Evolutionary conservation across 92 coral and sea anemone genomes (phyloP).

Genomic region (Heliopora coerulea): DNA sequence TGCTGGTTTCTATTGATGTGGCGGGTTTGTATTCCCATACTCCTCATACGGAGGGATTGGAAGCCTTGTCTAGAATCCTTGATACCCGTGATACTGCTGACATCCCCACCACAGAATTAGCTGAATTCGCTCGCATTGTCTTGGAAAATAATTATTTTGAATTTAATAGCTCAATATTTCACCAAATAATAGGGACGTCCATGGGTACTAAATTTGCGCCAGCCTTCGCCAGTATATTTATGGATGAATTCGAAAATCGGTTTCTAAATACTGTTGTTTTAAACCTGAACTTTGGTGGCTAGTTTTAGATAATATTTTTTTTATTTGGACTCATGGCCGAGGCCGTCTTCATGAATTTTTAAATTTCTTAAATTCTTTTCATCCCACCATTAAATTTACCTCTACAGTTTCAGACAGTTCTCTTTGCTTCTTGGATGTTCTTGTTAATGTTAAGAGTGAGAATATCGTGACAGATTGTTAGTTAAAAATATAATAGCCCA

Average conservation of each 20-base stretch:
- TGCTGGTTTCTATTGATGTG: background rate
- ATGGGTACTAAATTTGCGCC: slow-evolving; percentile 36
- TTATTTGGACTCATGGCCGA: slow-evolving; percentile 41
- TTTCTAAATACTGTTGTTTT: too few relatives aligned
- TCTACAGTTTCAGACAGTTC: slow-evolving; percentile 13
- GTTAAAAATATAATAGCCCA: too few relatives aligned
- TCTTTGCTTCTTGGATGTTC: slow-evolving; percentile 44
- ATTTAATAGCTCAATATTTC: slow-evolving; percentile 8
- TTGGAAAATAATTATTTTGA: slow-evolving; percentile 23
- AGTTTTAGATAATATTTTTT: slow-evolving; percentile 43
- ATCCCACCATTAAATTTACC: slow-evolving; percentile 41
- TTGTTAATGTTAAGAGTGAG: slow-evolving; percentile 11
- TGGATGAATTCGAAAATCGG: background rate
- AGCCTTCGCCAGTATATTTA: slow-evolving; percentile 12
- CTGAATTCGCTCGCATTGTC: background rate
- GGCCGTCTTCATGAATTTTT: slow-evolving; percentile 20
- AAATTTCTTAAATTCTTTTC: slow-evolving; percentile 38
- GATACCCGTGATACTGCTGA: background rate
- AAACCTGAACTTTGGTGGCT: too few relatives aligned
- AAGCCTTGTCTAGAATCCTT: background rate
- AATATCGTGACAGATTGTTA: background rate
- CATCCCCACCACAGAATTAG: background rate
- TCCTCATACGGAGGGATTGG: background rate
- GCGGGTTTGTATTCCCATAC: slow-evolving; percentile 2
- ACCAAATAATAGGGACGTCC: slow-evolving; percentile 21